Evolutionary conservation across 2,113 vertebrate genomes (phyloP), one percentile per base, ranked within the genome.

Genomic region (Parotia lawesii): DNA sequence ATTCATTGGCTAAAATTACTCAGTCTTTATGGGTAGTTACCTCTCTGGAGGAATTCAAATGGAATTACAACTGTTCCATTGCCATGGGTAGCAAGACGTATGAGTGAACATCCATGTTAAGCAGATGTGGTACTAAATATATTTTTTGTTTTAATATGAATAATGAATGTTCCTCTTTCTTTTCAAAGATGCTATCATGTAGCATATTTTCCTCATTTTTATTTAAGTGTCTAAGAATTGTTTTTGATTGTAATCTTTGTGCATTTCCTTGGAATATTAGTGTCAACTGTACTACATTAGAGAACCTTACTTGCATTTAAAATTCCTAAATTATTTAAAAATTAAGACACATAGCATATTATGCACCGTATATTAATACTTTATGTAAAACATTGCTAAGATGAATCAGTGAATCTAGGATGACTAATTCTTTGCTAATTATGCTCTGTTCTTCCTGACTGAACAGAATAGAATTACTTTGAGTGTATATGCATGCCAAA

Each of bases 341-440:
- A 94, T 70, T 88, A 91, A 78, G 73, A 62, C 58, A 75, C 38
- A 87, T 64, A 72, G 5, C 29, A 15, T 60, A 78, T 84, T 90
- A 91, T 88, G 54, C 31, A 45, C 37, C 5, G 3, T 73, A 24
- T 86, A 56, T 76, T 81, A 88, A 72, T 76, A 22, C n/a, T 85
- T 78, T 85, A 77, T 92, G 62, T 90, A 94, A 90, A 94, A 94
- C 64, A 91, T 10, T 81, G 50, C 47, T 70, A 78, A 92, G 56
- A 92, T 54, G 45, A 89, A 89, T 80, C 62, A 74, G 40, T 80
- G 61, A 92, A 57, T 91, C 56, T 64, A 74, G 37, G 33, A 79
- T 91, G 64, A 87, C 62, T 84, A 87, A 89, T 87, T 88, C 61
- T 58, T 82, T 87, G 77, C 42, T 93, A 86, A 92, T 93, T 90